Evolutionary conservation across 2,888 invertebrate species (phyloP), one percentile per base, ranked within the genome.

Genomic region (Standfussiana lucernea): DNA sequence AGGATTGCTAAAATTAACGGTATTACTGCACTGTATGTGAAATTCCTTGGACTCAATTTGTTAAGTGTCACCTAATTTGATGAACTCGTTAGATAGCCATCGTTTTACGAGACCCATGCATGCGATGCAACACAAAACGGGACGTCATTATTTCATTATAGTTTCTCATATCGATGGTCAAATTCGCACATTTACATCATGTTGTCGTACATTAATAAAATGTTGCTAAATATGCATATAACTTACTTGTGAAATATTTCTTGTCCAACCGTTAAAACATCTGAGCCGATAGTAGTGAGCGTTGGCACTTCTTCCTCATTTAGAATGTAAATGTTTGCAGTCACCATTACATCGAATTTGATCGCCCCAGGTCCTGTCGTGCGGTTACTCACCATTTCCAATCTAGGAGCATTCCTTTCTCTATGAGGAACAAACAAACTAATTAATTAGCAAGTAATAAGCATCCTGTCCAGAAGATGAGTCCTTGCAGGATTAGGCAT

Each of bases 251-350:
- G 97, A 83, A 96, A 95, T 53, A 97, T 96, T 88, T 97, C 97
- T 0, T 97, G 97, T 2, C 95, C 97, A 11, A 98, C 96, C 42
- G 95, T 94, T 21, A 98, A 92, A 59, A 97, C 97, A 86, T 98
- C 98, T 0, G 97, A 97, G 74, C 97, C 97, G 24, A 97, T 96
- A 5, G 98, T 97, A 0, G 98, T 98, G 65, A 98, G 93, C 1
- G 97, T 97, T 5, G 98, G 98, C 0, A 98, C 98, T 88, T 98
- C 98, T 90, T 98, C 97, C 88, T 97, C 97, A 47, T 98, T 97
- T 73, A 98, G 89, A 82, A 98, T 97, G 87, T 97, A 98, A 59
- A 98, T 97, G 87, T 97, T 97, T 5, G 96, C 96, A 32, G 95
- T 93, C 5, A 97, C 97, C 85, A 94, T 90, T 2, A 95, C 93